A percentile compares a stretch with the other conserved stretches of the same genome.
These are phyloP conservation scores for Heliothis subflexa DNA, from an alignment of 1,140 invertebrate genomes.

Conservation along the genomic window DNA sequence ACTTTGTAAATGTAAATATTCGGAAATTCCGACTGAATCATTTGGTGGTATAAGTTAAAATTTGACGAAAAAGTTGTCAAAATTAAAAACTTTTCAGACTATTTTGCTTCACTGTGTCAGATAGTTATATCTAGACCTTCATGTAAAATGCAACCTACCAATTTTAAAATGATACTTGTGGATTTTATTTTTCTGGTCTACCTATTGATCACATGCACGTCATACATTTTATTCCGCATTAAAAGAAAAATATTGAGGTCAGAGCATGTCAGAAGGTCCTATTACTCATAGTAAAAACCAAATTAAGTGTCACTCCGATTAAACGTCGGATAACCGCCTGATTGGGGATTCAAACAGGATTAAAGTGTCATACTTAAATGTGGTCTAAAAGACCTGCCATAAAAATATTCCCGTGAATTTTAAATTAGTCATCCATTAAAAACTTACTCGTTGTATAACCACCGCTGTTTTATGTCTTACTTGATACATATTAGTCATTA, in stretches of 20 bases:
- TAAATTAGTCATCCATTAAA: slow-evolving; percentile 37
- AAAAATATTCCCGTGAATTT: slow-evolving; percentile 26
- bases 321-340: slow-evolving; percentile 19
- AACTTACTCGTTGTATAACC: background rate
- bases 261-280: background rate
- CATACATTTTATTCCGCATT: too few relatives aligned
- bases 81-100: too few relatives aligned
- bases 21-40: too few relatives aligned
- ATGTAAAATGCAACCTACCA: too few relatives aligned
- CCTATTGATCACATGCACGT: too few relatives aligned
- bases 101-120: too few relatives aligned
- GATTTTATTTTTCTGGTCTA: too few relatives aligned
- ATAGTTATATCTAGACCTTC: too few relatives aligned
- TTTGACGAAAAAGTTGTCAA: too few relatives aligned
- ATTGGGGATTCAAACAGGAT: slow-evolving; percentile 24
- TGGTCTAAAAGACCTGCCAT: slow-evolving; percentile 8
- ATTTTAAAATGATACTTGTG: too few relatives aligned
- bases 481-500: slow-evolving; percentile 36
- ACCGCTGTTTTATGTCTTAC: slow-evolving; percentile 40
- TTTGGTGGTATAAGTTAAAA: too few relatives aligned
- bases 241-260: background rate
- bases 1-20: background rate
- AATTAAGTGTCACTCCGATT: slow-evolving; percentile 37
- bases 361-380: slow-evolving; percentile 17
- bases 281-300: slow-evolving; percentile 38